phyloP scores from a whole-genome alignment of 2,113 vertebrate genomes.

The Melanocharis versteri region DNA sequence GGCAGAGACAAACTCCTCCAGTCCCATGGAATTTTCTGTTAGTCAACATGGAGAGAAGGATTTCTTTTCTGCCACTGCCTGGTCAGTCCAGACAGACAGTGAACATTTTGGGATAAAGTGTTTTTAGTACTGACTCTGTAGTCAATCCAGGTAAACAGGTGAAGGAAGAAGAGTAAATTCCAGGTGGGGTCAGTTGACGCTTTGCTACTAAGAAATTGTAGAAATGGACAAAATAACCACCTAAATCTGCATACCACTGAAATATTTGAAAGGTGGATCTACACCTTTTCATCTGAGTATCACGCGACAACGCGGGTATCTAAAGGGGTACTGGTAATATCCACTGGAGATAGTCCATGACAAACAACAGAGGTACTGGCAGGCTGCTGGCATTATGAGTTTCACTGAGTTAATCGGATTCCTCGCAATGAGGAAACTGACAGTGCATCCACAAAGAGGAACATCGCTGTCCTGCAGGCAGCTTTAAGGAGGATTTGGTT shows the following conservation, averaged over 20 bases:
- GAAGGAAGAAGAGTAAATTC: background rate
- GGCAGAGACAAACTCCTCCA: background rate
- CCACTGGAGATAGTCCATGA: background rate
- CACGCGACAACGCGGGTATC: accelerated
- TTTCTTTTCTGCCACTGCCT: background rate
- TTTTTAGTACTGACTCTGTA: background rate
- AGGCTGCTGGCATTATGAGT: background rate
- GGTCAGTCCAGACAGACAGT: background rate
- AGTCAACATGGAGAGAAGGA: background rate
- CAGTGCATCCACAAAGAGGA: background rate
- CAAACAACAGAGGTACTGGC: background rate
- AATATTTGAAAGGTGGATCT: background rate
- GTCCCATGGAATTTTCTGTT: background rate
- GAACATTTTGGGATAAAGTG: background rate
- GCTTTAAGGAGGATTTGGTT: conserved; percentile 51
- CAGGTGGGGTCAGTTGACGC: background rate
- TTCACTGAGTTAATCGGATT: conserved; percentile 8
- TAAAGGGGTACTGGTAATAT: background rate
- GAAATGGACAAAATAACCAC: background rate
- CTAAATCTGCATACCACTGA: background rate
- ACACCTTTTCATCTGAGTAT: background rate
- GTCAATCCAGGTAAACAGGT: background rate
- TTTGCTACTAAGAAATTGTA: background rate
- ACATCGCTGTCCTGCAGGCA: conserved; percentile 40
- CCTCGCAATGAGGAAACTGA: background rate